Evolutionary conservation across 1,140 invertebrate genomes (phyloP).

Genomic region (Drosophila lacertosa): DNA sequence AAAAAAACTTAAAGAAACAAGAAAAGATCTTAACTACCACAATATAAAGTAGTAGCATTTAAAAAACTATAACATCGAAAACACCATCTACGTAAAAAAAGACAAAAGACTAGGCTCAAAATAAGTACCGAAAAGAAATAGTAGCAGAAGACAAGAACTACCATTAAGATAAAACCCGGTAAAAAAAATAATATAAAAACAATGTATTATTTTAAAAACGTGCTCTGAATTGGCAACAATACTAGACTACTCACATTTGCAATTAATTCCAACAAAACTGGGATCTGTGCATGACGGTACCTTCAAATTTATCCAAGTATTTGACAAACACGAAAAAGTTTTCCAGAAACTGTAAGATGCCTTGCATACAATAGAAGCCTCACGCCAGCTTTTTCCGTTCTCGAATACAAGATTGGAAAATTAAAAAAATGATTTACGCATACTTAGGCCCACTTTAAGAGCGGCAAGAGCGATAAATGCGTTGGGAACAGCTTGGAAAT

Average conservation of each 20-base stretch:
- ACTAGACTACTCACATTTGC: conserved; percentile 13
- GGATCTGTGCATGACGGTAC: background rate
- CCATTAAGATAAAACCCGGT: conserved; percentile 7
- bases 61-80: too few relatives aligned
- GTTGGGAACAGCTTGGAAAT: background rate
- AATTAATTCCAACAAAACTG: conserved; percentile 6
- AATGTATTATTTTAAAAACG: background rate
- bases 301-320: too few relatives aligned
- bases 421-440: background rate
- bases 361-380: background rate
- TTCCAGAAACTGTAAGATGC: background rate
- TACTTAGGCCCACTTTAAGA: background rate
- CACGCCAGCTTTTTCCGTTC: background rate
- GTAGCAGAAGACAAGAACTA: background rate
- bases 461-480: background rate
- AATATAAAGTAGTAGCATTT: too few relatives aligned
- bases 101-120: too few relatives aligned
- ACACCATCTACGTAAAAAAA: too few relatives aligned
- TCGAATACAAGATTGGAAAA: background rate
- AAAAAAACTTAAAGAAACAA: background rate
- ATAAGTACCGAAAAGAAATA: conserved; percentile 21
- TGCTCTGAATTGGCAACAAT: conserved; percentile 4
- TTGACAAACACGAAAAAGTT: too few relatives aligned
- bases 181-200: conserved; percentile 19
- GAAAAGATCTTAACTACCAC: background rate